Conservation (phyloP, 2,797 vertebrate species). For the Ctenopoma multispine region DNA sequence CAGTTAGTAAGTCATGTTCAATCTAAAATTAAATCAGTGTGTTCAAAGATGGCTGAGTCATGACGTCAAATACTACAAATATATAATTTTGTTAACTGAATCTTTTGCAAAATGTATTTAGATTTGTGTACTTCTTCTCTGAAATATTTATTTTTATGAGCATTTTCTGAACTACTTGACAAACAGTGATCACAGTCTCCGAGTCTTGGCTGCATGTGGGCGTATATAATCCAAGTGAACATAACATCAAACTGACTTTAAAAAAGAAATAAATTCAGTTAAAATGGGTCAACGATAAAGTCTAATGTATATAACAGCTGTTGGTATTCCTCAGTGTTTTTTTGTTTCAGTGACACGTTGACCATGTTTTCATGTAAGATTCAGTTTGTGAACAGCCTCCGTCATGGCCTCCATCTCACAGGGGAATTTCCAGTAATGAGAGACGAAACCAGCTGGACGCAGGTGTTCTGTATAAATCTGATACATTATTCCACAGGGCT, state of each 20-base stretch:
- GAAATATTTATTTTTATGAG: too few species aligned
- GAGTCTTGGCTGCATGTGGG: background rate
- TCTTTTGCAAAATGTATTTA: too few species aligned
- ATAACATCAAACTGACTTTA: background rate
- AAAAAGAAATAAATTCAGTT: background rate
- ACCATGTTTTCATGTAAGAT: constrained; percentile 49
- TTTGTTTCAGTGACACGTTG: constrained; percentile 14
- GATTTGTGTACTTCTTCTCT: too few species aligned
- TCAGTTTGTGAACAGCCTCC: constrained; percentile 36
- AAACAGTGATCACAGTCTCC: background rate
- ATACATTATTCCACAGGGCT: constrained; percentile 62
- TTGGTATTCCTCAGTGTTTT: constrained; percentile 12
- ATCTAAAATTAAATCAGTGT: too few species aligned
- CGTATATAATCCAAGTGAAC: background rate
- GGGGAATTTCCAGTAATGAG: constrained; percentile 67
- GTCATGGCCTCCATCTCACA: constrained; percentile 25
- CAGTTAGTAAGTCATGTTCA: too few species aligned
- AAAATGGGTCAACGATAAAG: background rate
- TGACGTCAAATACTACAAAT: too few species aligned
- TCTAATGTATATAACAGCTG: constrained; percentile 25
- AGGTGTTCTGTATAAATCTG: constrained; percentile 64
- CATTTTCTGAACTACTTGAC: background rate
- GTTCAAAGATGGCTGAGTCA: too few species aligned
- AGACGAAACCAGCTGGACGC: constrained; percentile 63
- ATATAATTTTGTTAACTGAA: too few species aligned